Percentiles rank a stretch among this genome's conserved stretches.
Evolutionary conservation across 2,888 invertebrate genomes (phyloP).

Genomic region (Leptogaster cylindrica): DNA sequence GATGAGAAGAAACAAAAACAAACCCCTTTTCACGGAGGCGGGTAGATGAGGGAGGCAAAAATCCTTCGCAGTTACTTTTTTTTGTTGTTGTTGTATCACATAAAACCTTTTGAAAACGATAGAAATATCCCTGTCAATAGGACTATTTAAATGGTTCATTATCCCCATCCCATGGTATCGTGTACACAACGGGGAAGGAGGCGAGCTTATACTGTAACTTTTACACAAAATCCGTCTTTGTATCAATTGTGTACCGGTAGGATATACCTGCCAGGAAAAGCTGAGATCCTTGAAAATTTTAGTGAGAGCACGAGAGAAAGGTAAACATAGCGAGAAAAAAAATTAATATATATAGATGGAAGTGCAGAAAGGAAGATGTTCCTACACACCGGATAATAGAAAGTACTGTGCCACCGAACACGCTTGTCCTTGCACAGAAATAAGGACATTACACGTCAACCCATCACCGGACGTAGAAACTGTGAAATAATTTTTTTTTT

Average conservation of each 20-base stretch:
- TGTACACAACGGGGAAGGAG: not conserved
- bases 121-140: constrained; percentile 41
- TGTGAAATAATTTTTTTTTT: too few relatives aligned
- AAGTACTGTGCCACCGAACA: constrained; percentile 20
- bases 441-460: not conserved
- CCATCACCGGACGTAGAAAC: constrained; percentile 7
- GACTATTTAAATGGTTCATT: constrained; percentile 41
- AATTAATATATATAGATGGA: constrained; percentile 8
- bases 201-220: constrained; percentile 33
- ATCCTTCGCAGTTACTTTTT: constrained; percentile 12
- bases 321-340: not conserved
- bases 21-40: constrained; percentile 9
- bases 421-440: constrained; percentile 37
- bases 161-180: constrained; percentile 27
- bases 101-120: constrained; percentile 41
- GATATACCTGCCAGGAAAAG: constrained; percentile 37
- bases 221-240: constrained; percentile 30
- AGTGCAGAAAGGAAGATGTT: constrained; percentile 35
- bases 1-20: constrained; percentile 39
- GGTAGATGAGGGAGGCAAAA: constrained; percentile 1
- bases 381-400: constrained; percentile 37
- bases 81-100: constrained; percentile 36
- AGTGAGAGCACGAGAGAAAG: not conserved
- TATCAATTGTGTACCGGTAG: constrained; percentile 35
- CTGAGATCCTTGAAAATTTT: constrained; percentile 39